A percentile compares a stretch with the other conserved stretches of the same genome.
Conservation (phyloP, 2,113 vertebrate genomes). For the Tor tambroides region DNA sequence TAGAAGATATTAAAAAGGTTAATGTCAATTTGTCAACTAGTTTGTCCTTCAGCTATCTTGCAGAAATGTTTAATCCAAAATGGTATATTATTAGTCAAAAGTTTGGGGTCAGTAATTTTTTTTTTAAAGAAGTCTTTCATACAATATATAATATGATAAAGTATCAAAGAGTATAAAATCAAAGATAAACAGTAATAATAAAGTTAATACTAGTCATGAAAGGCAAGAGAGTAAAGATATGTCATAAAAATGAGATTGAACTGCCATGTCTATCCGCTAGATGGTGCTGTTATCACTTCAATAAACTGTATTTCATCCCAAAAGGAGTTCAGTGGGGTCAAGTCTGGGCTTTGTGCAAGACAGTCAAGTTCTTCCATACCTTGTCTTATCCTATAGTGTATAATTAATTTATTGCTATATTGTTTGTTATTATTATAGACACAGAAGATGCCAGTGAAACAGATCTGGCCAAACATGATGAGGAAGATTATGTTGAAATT, state of each 20-base stretch:
- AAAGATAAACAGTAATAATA: no score
- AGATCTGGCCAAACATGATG: conserved; percentile 94
- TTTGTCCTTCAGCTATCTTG: not conserved
- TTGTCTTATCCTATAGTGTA: not conserved
- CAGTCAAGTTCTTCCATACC: no score
- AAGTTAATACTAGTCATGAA: no score
- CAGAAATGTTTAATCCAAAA: not conserved
- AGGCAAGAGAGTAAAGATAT: no score
- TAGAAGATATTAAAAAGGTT: no score
- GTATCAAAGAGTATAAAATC: no score
- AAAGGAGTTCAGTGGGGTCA: not conserved
- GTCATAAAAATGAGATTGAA: no score
- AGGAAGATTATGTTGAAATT: conserved; percentile 96
- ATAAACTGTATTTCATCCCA: not conserved
- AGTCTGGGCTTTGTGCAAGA: not conserved
- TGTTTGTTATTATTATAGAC: conserved; percentile 74
- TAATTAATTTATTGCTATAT: not conserved
- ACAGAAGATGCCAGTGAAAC: conserved; percentile 99
- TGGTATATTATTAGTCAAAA: not conserved
- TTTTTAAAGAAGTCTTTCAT: not conserved
- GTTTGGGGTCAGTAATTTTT: not conserved
- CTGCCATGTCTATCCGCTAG: not conserved
- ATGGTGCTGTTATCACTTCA: not conserved
- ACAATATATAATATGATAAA: no score
- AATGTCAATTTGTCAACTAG: not conserved